Evolutionary conservation across 2,113 vertebrate genomes (phyloP).

Genomic region (Ivindomyrus marchei): DNA sequence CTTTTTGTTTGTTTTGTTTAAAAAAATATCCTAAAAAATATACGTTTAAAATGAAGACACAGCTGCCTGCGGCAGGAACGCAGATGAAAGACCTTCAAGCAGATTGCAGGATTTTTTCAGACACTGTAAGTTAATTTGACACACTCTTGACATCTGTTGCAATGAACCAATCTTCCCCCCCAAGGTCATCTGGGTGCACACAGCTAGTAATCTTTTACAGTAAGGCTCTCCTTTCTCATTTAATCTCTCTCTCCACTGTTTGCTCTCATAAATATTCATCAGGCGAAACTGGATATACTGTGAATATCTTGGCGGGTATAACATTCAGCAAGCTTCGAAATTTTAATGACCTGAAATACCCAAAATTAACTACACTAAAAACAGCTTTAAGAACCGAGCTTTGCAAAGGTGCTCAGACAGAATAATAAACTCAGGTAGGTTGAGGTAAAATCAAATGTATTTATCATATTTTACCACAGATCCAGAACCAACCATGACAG

Average conservation of each 20-base stretch:
- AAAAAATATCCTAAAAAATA: neutral
- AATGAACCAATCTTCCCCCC: neutral
- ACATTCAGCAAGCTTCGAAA: neutral
- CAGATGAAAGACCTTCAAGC: neutral
- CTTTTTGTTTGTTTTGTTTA: constrained; percentile 1
- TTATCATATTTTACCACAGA: neutral
- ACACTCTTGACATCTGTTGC: neutral
- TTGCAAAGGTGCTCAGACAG: neutral
- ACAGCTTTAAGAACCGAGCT: neutral
- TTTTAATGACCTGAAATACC: neutral
- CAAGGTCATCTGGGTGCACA: constrained; percentile 11
- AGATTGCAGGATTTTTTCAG: neutral
- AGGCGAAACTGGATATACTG: neutral
- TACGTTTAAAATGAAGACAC: neutral
- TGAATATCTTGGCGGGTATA: neutral
- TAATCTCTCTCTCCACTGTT: constrained; percentile 5
- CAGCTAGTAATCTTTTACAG: constrained; percentile 10
- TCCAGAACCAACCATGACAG: neutral
- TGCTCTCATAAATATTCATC: constrained; percentile 20
- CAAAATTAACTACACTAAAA: constrained; percentile 3
- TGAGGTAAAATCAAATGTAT: neutral
- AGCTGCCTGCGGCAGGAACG: neutral
- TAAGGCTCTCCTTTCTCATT: neutral
- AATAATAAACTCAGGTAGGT: neutral
- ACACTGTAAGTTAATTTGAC: constrained; percentile 9